Evolutionary conservation across 1,140 invertebrate genomes (phyloP).

Genomic region (Bursaphelenchus mucronatus): DNA sequence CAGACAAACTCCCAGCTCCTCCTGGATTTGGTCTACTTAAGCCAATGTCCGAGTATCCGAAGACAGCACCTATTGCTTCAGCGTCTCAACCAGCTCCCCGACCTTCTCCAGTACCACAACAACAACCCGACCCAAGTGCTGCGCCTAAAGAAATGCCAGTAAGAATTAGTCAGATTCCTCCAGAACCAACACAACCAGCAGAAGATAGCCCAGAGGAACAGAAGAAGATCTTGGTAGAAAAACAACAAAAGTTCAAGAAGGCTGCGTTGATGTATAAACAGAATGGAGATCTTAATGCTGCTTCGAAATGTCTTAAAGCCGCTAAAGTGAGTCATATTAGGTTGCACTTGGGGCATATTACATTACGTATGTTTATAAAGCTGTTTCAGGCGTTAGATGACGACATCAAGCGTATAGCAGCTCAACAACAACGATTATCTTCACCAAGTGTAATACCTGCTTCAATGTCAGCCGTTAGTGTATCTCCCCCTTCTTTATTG

Average conservation of each 20-base stretch:
- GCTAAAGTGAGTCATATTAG: background rate
- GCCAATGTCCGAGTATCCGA: background rate
- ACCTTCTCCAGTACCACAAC: too few relatives aligned
- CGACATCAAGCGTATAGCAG: too few relatives aligned
- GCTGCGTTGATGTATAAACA: conserved; percentile 12
- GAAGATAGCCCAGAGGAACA: conserved; percentile 5
- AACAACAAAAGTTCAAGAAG: conserved; percentile 16
- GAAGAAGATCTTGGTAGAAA: conserved; percentile 9
- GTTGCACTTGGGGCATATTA: too few relatives aligned
- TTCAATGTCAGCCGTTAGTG: background rate
- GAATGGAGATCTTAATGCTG: conserved; percentile 11
- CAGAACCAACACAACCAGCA: conserved; percentile 7
- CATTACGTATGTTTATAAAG: too few relatives aligned
- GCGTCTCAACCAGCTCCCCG: background rate
- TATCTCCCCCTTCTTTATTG: conserved; percentile 1
- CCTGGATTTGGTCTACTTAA: background rate
- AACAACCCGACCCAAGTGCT: too few relatives aligned
- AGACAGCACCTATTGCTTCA: background rate
- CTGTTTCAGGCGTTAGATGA: too few relatives aligned
- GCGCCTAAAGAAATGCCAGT: too few relatives aligned
- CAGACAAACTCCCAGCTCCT: conserved; percentile 9
- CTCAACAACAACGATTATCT: too few relatives aligned
- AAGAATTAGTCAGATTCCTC: background rate
- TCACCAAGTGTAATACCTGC: too few relatives aligned
- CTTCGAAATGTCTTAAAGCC: conserved; percentile 12